Conservation (phyloP, 2,888 invertebrate species). For the Amphipoea lucens region DNA sequence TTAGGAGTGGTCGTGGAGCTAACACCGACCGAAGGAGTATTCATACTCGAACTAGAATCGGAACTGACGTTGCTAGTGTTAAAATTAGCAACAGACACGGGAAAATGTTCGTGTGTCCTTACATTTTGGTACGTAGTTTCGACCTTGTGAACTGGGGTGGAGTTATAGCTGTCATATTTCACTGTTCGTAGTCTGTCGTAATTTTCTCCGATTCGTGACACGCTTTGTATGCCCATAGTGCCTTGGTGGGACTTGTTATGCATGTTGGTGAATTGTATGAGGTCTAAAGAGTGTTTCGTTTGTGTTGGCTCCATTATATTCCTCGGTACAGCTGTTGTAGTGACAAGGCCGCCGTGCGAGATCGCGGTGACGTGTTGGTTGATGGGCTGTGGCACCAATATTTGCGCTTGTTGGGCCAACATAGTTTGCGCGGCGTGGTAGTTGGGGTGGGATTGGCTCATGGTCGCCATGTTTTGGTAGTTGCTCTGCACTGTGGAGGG, state of each 20-base stretch:
- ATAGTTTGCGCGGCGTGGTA: slow-evolving; percentile 66
- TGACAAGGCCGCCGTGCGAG: slow-evolving; percentile 73
- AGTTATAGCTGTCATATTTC: slow-evolving; percentile 80
- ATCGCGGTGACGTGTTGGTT: slow-evolving; percentile 71
- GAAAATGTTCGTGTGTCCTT: slow-evolving; percentile 78
- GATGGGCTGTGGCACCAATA: slow-evolving; percentile 65
- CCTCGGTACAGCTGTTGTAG: slow-evolving; percentile 74
- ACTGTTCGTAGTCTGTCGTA: slow-evolving; percentile 77
- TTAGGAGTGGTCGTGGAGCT: slow-evolving; percentile 93
- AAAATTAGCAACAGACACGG: slow-evolving; percentile 77
- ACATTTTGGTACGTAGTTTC: slow-evolving; percentile 84
- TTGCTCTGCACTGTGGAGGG: slow-evolving; percentile 77
- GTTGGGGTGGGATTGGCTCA: slow-evolving; percentile 86
- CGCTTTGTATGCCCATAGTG: slow-evolving; percentile 78
- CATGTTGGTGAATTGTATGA: slow-evolving; percentile 81
- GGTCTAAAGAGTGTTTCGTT: slow-evolving; percentile 81
- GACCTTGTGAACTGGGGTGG: slow-evolving; percentile 77
- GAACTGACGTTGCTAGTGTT: slow-evolving; percentile 89
- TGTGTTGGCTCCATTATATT: slow-evolving; percentile 80
- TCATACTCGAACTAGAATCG: slow-evolving; percentile 93
- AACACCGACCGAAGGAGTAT: slow-evolving; percentile 89
- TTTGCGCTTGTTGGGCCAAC: slow-evolving; percentile 69
- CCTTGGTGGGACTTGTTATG: slow-evolving; percentile 75
- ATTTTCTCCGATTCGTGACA: slow-evolving; percentile 79
- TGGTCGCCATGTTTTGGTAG: slow-evolving; percentile 83